Evolutionary conservation across 2,888 invertebrate species (phyloP).

Genomic region (Hypsopygia costalis): DNA sequence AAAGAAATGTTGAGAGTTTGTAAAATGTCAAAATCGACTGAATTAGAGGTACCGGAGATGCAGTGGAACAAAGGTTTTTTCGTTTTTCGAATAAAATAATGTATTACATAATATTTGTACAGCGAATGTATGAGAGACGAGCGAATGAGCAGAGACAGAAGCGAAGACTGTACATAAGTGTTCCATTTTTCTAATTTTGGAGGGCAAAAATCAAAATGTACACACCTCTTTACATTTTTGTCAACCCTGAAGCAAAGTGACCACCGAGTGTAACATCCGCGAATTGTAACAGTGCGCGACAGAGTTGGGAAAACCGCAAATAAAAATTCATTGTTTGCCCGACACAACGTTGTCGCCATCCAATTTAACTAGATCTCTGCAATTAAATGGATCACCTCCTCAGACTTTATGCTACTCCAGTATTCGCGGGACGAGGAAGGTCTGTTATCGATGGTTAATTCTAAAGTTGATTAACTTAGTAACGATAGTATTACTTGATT

Average conservation of each 20-base stretch:
- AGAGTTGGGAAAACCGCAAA: conserved; percentile 38
- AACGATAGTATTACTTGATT: conserved; percentile 6
- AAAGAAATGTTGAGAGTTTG: too few species aligned
- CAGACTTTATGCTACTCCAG: neutral
- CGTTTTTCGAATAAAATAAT: too few species aligned
- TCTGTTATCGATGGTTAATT: neutral
- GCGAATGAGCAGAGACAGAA: too few species aligned
- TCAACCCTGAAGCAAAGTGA: conserved; percentile 14
- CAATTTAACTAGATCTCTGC: conserved; percentile 8
- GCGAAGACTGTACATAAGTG: too few species aligned
- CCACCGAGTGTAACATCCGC: conserved; percentile 29
- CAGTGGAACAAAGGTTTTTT: too few species aligned
- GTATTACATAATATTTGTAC: too few species aligned
- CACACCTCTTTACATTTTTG: too few species aligned
- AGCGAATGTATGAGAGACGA: too few species aligned
- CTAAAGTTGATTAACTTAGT: conserved; percentile 6
- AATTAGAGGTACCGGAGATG: too few species aligned
- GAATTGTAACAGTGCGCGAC: conserved; percentile 18
- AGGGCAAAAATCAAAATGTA: too few species aligned
- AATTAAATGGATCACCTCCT: neutral
- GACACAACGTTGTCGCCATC: conserved; percentile 17
- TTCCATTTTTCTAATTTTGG: too few species aligned
- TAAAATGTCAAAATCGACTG: too few species aligned
- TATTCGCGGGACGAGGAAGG: neutral
- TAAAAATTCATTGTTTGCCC: conserved; percentile 30